Conservation (phyloP, 2,113 vertebrate genomes). For the Fregata magnificens region DNA sequence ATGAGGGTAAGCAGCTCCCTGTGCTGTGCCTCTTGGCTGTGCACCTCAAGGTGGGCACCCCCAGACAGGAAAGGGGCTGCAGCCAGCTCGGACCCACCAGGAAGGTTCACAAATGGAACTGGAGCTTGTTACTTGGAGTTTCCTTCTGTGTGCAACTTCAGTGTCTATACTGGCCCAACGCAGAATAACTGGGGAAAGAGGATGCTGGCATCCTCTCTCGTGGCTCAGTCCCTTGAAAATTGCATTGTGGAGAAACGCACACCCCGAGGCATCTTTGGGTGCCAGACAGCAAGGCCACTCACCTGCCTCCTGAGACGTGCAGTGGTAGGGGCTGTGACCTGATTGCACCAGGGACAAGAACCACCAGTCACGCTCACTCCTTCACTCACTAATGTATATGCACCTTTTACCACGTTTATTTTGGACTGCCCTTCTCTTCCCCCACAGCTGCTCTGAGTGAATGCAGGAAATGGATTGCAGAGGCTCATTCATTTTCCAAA, state of each 20-base stretch:
- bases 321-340: background rate
- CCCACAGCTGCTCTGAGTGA: background rate
- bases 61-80: background rate
- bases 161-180: background rate
- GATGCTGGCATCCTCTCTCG: background rate
- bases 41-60: background rate
- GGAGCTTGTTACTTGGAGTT: background rate
- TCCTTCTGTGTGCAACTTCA: background rate
- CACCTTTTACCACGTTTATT: background rate
- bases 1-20: background rate
- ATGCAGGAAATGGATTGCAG: background rate
- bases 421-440: background rate
- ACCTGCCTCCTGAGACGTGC: rapidly evolving
- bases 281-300: background rate
- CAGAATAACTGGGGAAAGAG: background rate
- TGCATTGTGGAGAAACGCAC: background rate
- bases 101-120: background rate
- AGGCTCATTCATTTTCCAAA: background rate
- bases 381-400: background rate
- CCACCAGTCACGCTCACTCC: background rate
- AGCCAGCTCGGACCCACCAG: background rate
- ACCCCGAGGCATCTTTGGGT: background rate
- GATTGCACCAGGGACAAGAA: rapidly evolving
- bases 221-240: background rate
- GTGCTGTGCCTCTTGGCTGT: background rate